These are phyloP conservation scores for Nannoperca australis DNA, from an alignment of 2,797 vertebrate species.

Conservation along the genomic window DNA sequence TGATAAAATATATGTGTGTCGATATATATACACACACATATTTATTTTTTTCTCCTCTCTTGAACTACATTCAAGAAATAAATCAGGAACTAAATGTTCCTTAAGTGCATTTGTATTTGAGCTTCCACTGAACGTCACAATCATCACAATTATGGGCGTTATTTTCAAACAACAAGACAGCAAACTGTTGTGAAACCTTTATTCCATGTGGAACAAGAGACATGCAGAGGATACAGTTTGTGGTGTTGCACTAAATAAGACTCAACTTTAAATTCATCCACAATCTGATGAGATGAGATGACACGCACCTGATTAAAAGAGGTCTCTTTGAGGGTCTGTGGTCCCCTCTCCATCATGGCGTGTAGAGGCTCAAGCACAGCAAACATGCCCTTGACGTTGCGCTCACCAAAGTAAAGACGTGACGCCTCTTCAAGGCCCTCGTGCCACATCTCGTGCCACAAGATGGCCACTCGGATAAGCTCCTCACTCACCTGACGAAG, in stretches of 20 bases:
- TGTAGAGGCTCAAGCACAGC: constrained; percentile 98
- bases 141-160: neutral
- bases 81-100: constrained; percentile 2
- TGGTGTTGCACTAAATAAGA: neutral
- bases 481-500: constrained; percentile 94
- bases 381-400: constrained; percentile 99
- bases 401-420: constrained; percentile 96
- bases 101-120: neutral
- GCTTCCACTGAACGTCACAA: constrained; percentile 2
- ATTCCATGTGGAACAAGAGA: neutral
- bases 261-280: neutral
- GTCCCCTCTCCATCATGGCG: constrained; percentile 99
- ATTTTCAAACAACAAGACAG: neutral
- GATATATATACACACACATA: no score
- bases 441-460: constrained; percentile 99
- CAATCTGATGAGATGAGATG: neutral
- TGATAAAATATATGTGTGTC: neutral
- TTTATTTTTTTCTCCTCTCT: neutral
- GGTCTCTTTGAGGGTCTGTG: constrained; percentile 98
- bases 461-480: constrained; percentile 96
- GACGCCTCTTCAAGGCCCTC: constrained; percentile 98
- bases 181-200: neutral
- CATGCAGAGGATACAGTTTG: neutral
- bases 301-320: constrained; percentile 96
- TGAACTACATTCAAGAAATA: neutral